Evolutionary conservation across 2,113 vertebrate species (phyloP).

Genomic region (Cebus imitator): DNA sequence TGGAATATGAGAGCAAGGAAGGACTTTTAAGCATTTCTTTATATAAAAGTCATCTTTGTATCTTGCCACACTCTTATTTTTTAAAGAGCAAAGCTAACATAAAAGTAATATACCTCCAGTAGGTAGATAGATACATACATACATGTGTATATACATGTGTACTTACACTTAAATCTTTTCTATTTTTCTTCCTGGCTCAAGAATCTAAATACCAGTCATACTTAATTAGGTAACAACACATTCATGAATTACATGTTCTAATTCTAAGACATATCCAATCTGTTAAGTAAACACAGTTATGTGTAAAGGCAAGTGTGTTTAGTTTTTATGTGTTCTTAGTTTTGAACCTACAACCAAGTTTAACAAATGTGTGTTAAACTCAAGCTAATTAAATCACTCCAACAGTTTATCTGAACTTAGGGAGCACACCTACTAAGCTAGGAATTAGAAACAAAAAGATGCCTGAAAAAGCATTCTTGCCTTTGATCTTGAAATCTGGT

Average conservation of each 20-base stretch:
- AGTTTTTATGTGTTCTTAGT: constrained; percentile 16
- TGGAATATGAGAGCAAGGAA: not conserved
- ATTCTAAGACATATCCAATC: not conserved
- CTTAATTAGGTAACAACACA: not conserved
- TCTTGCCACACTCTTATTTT: not conserved
- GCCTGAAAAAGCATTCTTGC: not conserved
- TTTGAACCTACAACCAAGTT: not conserved
- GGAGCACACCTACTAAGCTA: not conserved
- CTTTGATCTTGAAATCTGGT: constrained; percentile 45
- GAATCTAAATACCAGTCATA: not conserved
- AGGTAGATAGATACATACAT: not conserved
- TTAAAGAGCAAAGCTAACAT: not conserved
- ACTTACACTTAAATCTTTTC: not conserved
- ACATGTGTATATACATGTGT: not conserved
- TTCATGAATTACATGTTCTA: not conserved
- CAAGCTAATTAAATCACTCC: not conserved
- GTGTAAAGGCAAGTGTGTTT: not conserved
- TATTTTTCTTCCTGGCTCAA: not conserved
- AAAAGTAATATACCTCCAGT: not conserved
- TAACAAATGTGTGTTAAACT: not conserved
- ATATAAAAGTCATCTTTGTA: not conserved
- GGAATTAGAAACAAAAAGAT: constrained; percentile 3
- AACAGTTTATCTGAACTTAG: not conserved
- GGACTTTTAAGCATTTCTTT: not conserved
- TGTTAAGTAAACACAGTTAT: not conserved